Percentiles rank a stretch among this genome's conserved stretches.
These are phyloP conservation scores for Tachysurus vachellii DNA, from an alignment of 2,113 vertebrate species.

Conservation along the genomic window DNA sequence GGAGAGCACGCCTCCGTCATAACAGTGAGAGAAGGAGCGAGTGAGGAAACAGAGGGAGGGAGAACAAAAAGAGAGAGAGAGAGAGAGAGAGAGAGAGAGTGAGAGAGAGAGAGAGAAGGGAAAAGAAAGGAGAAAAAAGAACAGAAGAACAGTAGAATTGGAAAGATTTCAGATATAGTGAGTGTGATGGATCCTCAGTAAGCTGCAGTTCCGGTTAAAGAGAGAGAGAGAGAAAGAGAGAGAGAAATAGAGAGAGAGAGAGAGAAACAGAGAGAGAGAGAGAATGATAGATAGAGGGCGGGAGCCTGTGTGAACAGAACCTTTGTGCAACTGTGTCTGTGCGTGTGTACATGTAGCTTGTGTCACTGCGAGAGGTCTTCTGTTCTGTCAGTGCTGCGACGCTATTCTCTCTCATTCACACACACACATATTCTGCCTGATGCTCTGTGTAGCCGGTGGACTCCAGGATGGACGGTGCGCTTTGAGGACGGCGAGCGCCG, in stretches of 20 bases:
- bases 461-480: conserved; percentile 34
- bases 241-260: conserved; percentile 37
- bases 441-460: conserved; percentile 36
- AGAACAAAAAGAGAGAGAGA: conserved; percentile 24
- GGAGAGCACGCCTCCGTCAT: conserved; percentile 20
- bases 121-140: neutral
- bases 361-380: conserved; percentile 41
- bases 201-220: conserved; percentile 43
- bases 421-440: conserved; percentile 42
- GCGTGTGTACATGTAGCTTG: conserved; percentile 36
- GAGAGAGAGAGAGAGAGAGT: neutral
- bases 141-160: neutral
- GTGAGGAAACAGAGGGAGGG: conserved; percentile 26
- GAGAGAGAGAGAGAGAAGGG: conserved; percentile 3
- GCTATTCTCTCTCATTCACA: conserved; percentile 7
- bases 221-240: conserved; percentile 40
- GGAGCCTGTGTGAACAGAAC: conserved; percentile 15
- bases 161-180: conserved; percentile 8
- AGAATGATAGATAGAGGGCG: neutral
- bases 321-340: conserved; percentile 34
- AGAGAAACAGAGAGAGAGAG: conserved; percentile 36
- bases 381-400: conserved; percentile 32
- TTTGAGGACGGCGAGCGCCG: conserved; percentile 47
- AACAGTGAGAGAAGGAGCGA: conserved; percentile 34
- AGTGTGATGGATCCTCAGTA: conserved; percentile 36